A percentile compares a stretch with the other conserved stretches of the same genome.
Evolutionary conservation across 1,140 invertebrate species (phyloP).

Genomic region (Eurosta solidaginis): DNA sequence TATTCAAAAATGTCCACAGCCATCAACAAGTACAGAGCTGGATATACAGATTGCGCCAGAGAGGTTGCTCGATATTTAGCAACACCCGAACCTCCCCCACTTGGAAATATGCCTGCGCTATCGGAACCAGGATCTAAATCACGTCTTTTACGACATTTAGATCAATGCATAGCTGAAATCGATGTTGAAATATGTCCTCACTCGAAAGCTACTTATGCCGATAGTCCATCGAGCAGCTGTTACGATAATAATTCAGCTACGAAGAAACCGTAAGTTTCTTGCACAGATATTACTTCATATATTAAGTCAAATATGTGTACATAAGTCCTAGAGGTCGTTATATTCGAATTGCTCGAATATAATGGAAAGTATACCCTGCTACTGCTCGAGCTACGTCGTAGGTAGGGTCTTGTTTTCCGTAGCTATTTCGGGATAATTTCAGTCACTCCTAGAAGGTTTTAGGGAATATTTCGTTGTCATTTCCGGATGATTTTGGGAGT

Average conservation of each 20-base stretch:
- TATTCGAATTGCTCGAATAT: too few relatives aligned
- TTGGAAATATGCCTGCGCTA: conserved; percentile 67
- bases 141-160: conserved; percentile 71
- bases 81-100: conserved; percentile 67
- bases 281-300: not conserved
- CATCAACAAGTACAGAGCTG: conserved; percentile 67
- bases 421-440: too few relatives aligned
- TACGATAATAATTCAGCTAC: conserved; percentile 14
- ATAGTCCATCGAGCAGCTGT: conserved; percentile 49
- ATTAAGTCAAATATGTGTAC: not conserved
- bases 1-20: conserved; percentile 51
- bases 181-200: conserved; percentile 69
- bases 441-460: too few relatives aligned
- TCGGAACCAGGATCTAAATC: conserved; percentile 72
- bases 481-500: too few relatives aligned
- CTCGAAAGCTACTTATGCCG: conserved; percentile 43
- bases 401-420: too few relatives aligned
- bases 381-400: too few relatives aligned
- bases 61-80: conserved; percentile 73
- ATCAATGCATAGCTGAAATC: conserved; percentile 72
- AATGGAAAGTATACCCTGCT: too few relatives aligned
- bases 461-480: too few relatives aligned
- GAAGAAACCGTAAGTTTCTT: conserved; percentile 12
- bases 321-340: too few relatives aligned
- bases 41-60: conserved; percentile 80